A percentile compares a stretch with the other conserved stretches of the same genome.
phyloP scores from a whole-genome alignment of 2,888 invertebrate genomes.

The Oxytorus armatus region DNA sequence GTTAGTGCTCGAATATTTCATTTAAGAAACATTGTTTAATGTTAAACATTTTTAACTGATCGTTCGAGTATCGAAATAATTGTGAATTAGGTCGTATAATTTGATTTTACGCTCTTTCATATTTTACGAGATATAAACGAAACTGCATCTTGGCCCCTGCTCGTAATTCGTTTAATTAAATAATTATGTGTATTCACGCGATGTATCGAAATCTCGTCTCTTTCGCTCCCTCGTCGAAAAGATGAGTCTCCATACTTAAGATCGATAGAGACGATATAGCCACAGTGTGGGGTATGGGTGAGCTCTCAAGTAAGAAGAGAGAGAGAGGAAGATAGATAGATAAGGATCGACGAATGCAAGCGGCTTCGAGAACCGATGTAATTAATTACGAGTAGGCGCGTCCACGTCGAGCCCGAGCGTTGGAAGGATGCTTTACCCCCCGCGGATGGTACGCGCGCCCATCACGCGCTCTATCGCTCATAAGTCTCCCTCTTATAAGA shows the following conservation, averaged over 20 bases:
- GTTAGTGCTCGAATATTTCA: not conserved
- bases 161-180: conserved; percentile 62
- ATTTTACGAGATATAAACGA: conserved; percentile 15
- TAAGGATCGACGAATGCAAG: conserved; percentile 78
- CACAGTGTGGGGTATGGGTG: conserved; percentile 41
- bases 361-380: conserved; percentile 77
- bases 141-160: conserved; percentile 7
- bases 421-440: conserved; percentile 77
- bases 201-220: conserved; percentile 8
- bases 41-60: conserved; percentile 16
- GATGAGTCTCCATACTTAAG: conserved; percentile 46
- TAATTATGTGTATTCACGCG: conserved; percentile 63
- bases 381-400: conserved; percentile 80
- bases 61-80: not conserved
- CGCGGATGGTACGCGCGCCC: conserved; percentile 78
- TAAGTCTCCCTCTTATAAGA: conserved; percentile 72
- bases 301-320: conserved; percentile 29
- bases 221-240: conserved; percentile 20
- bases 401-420: conserved; percentile 69
- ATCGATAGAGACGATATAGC: conserved; percentile 43
- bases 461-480: conserved; percentile 74
- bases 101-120: conserved; percentile 22
- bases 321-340: conserved; percentile 64
- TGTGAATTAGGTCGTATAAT: conserved; percentile 19
- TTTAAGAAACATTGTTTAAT: not conserved